phyloP scores from a whole-genome alignment of 2,113 vertebrate species.

The Campylomormyrus tamandua region DNA sequence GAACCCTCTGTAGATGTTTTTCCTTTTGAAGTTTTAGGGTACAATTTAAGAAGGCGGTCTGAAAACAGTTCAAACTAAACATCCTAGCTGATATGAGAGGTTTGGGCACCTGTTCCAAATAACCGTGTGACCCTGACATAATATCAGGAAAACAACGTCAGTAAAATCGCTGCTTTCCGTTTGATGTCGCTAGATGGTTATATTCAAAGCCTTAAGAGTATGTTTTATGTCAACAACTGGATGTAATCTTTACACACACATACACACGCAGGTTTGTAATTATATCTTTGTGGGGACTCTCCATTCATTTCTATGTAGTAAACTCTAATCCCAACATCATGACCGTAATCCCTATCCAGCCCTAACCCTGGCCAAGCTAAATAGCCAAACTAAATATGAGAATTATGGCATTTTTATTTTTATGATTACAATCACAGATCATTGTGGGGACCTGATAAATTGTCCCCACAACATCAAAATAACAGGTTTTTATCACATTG shows the following conservation, averaged over 20 bases:
- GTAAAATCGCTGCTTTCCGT: background rate
- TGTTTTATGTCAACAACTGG: background rate
- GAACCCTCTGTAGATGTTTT: slow-evolving; percentile 30
- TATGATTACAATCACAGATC: too few relatives aligned
- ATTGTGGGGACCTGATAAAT: too few relatives aligned
- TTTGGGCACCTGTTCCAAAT: slow-evolving; percentile 29
- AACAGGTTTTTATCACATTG: too few relatives aligned
- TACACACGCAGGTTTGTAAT: background rate
- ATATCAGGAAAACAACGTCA: slow-evolving; percentile 22
- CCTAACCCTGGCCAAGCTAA: too few relatives aligned
- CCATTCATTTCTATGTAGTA: too few relatives aligned
- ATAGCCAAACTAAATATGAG: too few relatives aligned
- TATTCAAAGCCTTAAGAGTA: background rate
- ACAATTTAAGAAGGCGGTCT: background rate
- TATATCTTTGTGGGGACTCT: too few relatives aligned
- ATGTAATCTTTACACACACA: background rate
- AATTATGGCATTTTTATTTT: too few relatives aligned
- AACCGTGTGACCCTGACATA: slow-evolving; percentile 16
- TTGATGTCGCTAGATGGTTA: background rate
- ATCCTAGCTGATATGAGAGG: slow-evolving; percentile 22
- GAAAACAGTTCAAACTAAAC: slow-evolving; percentile 29
- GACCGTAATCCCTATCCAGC: too few relatives aligned
- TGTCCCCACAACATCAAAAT: too few relatives aligned
- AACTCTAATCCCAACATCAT: too few relatives aligned
- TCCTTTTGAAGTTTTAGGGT: background rate